Conservation (phyloP, 2,797 vertebrate genomes). For the Antennarius maculatus region DNA sequence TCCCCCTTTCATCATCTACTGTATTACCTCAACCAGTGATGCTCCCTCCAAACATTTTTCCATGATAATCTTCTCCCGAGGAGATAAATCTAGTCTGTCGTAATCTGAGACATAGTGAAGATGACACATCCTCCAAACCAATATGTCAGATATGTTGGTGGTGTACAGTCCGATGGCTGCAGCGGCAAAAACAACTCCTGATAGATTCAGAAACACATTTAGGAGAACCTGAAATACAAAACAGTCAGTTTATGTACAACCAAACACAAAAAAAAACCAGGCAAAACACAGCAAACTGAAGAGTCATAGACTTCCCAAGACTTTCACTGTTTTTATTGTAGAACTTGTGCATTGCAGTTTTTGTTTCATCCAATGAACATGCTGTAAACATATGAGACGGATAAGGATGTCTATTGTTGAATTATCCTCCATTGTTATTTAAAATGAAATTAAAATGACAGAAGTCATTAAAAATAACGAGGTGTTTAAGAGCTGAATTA, state of each 20-base stretch:
- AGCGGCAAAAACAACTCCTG: conserved; percentile 57
- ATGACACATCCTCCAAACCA: fast-evolving
- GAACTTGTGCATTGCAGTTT: too few relatives aligned
- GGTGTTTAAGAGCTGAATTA: conserved; percentile 3
- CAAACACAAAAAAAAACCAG: too few relatives aligned
- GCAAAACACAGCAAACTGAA: too few relatives aligned
- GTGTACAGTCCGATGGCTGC: conserved; percentile 64
- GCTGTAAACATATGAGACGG: too few relatives aligned
- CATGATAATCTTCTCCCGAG: fast-evolving
- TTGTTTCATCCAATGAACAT: too few relatives aligned
- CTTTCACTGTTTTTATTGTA: too few relatives aligned
- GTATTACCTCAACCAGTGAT: too few relatives aligned
- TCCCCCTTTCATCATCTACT: too few relatives aligned
- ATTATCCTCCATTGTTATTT: neutral
- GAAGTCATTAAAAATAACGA: too few relatives aligned
- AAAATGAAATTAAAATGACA: neutral
- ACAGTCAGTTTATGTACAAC: neutral
- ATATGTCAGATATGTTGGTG: fast-evolving
- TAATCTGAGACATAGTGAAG: neutral
- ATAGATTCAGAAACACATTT: conserved; percentile 60
- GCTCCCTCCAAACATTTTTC: conserved; percentile 19
- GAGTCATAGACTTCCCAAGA: too few relatives aligned
- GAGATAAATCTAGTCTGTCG: neutral
- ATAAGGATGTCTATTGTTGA: neutral
- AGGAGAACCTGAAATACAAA: conserved; percentile 59